These are phyloP conservation scores for Quadriops clusia DNA, from an alignment of 2,888 invertebrate genomes.

Conservation along the genomic window DNA sequence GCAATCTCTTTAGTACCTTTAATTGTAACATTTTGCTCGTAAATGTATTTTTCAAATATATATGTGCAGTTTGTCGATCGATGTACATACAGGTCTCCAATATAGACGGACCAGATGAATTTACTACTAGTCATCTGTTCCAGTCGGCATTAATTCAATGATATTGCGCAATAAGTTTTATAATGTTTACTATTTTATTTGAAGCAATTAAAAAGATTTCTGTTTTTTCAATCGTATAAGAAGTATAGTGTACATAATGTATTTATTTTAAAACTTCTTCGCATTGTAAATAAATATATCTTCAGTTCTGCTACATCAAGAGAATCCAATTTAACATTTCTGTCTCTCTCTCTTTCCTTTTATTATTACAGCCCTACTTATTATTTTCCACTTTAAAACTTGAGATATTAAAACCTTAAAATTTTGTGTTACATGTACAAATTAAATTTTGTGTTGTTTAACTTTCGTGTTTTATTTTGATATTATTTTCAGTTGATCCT, in stretches of 20 bases:
- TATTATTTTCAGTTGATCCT: too few relatives aligned
- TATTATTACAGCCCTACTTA: constrained; percentile 1
- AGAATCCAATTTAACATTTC: too few relatives aligned
- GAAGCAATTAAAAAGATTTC: background rate
- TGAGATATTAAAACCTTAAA: constrained; percentile 3
- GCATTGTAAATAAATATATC: constrained; percentile 1
- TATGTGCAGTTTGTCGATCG: constrained; percentile 36
- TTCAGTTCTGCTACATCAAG: too few relatives aligned
- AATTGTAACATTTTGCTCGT: constrained; percentile 33
- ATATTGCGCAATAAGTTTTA: constrained; percentile 19
- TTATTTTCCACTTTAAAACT: constrained; percentile 5
- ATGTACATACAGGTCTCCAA: constrained; percentile 28
- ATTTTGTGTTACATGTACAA: constrained; percentile 4
- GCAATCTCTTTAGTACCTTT: constrained; percentile 35
- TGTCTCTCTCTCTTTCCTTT: too few relatives aligned
- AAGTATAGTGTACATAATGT: constrained; percentile 4
- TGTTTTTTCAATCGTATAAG: background rate
- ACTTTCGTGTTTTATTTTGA: constrained; percentile 1
- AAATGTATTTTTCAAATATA: constrained; percentile 22
- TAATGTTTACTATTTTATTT: too few relatives aligned
- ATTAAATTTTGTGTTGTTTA: constrained; percentile 6
- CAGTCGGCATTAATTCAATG: constrained; percentile 11
- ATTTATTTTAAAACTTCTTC: constrained; percentile 5
- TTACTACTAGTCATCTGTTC: constrained; percentile 15
- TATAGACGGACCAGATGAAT: constrained; percentile 14